Evolutionary conservation across 2,888 invertebrate species (phyloP).

Genomic region (Acronicta alni): DNA sequence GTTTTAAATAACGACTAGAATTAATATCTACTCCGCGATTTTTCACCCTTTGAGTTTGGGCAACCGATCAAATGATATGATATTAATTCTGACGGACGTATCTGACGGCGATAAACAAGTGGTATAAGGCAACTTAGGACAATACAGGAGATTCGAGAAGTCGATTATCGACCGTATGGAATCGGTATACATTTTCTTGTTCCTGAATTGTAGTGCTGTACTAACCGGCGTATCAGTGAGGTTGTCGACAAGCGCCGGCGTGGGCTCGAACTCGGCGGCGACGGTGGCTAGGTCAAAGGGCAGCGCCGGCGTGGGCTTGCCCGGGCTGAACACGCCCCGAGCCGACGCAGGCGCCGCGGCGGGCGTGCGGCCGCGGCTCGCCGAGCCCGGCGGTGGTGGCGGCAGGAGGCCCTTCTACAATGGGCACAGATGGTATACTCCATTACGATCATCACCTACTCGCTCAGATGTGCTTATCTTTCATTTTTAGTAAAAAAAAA

Average conservation of each 20-base stretch:
- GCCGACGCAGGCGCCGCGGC: constrained; percentile 67
- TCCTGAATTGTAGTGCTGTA: constrained; percentile 4
- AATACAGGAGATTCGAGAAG: background rate
- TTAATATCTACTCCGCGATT: too few relatives aligned
- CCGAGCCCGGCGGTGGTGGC: constrained; percentile 77
- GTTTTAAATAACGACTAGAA: too few relatives aligned
- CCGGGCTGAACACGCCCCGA: constrained; percentile 75
- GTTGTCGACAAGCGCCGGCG: constrained; percentile 72
- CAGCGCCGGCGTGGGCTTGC: constrained; percentile 67
- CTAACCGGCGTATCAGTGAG: constrained; percentile 74
- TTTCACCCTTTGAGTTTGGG: too few relatives aligned
- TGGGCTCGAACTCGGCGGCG: constrained; percentile 72
- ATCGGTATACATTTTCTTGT: background rate
- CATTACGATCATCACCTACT: too few relatives aligned
- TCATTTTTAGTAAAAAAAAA: too few relatives aligned
- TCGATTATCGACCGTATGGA: background rate
- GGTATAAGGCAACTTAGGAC: background rate
- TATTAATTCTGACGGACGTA: too few relatives aligned
- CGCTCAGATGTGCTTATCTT: too few relatives aligned
- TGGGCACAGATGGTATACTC: too few relatives aligned
- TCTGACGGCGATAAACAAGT: background rate
- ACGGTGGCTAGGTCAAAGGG: constrained; percentile 77
- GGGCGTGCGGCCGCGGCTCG: constrained; percentile 68
- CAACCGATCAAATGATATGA: too few relatives aligned
- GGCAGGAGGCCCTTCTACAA: constrained; percentile 84